Evolutionary conservation across 2,888 invertebrate genomes (phyloP).

Genomic region (Neoascia interrupta): DNA sequence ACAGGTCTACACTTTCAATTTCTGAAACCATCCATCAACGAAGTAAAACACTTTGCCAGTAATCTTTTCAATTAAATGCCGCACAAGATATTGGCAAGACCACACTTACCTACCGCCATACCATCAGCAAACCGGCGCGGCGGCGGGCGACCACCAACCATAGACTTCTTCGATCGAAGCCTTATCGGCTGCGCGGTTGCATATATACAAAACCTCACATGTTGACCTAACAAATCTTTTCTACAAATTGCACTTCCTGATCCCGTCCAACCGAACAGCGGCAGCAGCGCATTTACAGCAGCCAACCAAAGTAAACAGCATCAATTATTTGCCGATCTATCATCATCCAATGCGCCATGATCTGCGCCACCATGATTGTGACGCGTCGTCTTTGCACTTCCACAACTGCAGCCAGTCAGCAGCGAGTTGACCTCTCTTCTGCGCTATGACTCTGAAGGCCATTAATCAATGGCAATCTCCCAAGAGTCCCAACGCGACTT

Average conservation of each 20-base stretch:
- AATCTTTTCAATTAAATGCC: conserved; percentile 61
- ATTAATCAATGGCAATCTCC: conserved; percentile 63
- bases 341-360: conserved; percentile 56
- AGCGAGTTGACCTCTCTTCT: conserved; percentile 49
- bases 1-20: conserved; percentile 57
- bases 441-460: conserved; percentile 52
- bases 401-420: conserved; percentile 40
- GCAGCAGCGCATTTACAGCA: conserved; percentile 54
- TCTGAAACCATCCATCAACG: conserved; percentile 48
- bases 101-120: not conserved
- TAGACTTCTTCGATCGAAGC: conserved; percentile 12
- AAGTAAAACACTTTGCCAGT: conserved; percentile 42
- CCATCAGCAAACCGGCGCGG: not conserved
- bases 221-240: conserved; percentile 65
- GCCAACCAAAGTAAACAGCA: conserved; percentile 64
- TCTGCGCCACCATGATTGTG: conserved; percentile 28
- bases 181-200: conserved; percentile 11
- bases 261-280: conserved; percentile 43
- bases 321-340: conserved; percentile 65
- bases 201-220: conserved; percentile 47
- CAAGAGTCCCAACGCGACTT: conserved; percentile 36
- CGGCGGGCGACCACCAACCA: not conserved
- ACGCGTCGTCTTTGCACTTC: conserved; percentile 30
- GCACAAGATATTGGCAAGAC: conserved; percentile 37
- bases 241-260: conserved; percentile 65